Conservation (phyloP, 2,113 vertebrate species). For the Desmodus rotundus region DNA sequence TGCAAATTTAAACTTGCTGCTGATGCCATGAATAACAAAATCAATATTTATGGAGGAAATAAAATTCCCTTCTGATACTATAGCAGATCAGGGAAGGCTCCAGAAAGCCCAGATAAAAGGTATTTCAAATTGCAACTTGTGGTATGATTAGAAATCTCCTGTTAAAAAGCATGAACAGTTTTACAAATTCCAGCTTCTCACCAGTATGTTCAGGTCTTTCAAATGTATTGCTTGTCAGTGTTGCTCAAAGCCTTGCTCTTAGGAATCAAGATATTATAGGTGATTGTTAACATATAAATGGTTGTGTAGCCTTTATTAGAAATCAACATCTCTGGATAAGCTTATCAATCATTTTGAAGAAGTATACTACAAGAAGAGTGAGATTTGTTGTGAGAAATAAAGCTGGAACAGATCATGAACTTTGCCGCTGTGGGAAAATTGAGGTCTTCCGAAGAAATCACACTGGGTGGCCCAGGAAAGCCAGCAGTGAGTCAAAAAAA, state of each 20-base stretch:
- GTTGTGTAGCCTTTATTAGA: not conserved
- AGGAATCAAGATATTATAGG: not conserved
- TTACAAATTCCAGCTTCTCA: constrained; percentile 16
- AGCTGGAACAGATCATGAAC: not conserved
- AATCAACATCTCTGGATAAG: not conserved
- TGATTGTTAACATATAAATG: not conserved
- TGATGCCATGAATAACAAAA: constrained; percentile 42
- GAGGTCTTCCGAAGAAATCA: not conserved
- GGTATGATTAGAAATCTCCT: not conserved
- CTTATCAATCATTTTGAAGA: not conserved
- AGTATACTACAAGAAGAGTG: not conserved
- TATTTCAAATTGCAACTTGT: constrained; percentile 22
- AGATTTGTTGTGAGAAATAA: not conserved
- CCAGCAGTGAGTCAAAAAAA: not conserved
- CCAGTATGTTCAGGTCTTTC: not conserved
- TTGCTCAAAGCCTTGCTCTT: not conserved
- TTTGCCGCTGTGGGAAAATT: not conserved
- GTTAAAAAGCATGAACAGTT: not conserved
- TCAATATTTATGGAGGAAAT: constrained; percentile 42
- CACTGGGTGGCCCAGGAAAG: not conserved
- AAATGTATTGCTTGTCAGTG: not conserved
- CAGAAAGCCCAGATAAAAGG: not conserved
- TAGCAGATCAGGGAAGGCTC: not conserved
- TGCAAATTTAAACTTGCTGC: constrained; percentile 35
- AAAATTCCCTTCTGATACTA: constrained; percentile 26